Evolutionary conservation across 2,113 vertebrate species (phyloP).

Genomic region (Kryptolebias marmoratus): DNA sequence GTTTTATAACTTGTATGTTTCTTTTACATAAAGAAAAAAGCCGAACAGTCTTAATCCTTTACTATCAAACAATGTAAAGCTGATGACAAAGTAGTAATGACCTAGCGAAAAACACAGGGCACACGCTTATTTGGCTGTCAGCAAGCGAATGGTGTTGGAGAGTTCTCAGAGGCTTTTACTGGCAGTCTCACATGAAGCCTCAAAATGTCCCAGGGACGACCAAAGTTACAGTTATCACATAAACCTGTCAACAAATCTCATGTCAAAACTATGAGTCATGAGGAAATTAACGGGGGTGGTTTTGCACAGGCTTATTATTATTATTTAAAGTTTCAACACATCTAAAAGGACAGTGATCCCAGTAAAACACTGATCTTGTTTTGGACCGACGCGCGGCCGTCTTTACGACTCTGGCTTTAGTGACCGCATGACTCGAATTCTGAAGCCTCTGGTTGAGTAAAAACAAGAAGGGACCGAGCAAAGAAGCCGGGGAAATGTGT

Average conservation of each 20-base stretch:
- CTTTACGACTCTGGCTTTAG: slow-evolving; percentile 4
- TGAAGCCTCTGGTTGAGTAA: slow-evolving; percentile 23
- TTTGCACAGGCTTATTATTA: slow-evolving; percentile 13
- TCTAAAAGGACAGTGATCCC: neutral
- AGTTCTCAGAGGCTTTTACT: slow-evolving; percentile 48
- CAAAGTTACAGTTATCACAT: slow-evolving; percentile 43
- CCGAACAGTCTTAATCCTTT: neutral
- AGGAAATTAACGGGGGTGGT: slow-evolving; percentile 27
- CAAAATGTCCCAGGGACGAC: slow-evolving; percentile 45
- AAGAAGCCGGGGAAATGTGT: slow-evolving; percentile 22
- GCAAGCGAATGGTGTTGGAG: slow-evolving; percentile 25
- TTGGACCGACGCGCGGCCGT: slow-evolving; percentile 6
- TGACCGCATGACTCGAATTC: slow-evolving; percentile 16
- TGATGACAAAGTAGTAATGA: slow-evolving; percentile 26
- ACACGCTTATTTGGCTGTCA: slow-evolving; percentile 22
- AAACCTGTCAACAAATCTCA: slow-evolving; percentile 55
- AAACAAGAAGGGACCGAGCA: slow-evolving; percentile 31
- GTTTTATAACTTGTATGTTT: neutral
- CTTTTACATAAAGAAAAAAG: slow-evolving; percentile 6
- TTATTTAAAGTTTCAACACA: slow-evolving; percentile 15
- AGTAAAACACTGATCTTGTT: slow-evolving; percentile 12
- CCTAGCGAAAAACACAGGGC: slow-evolving; percentile 6
- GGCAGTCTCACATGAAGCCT: slow-evolving; percentile 48
- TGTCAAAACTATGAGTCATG: slow-evolving; percentile 45
- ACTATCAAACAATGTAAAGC: neutral